These are phyloP conservation scores for Podotricha telesiphe DNA, from an alignment of 2,888 invertebrate genomes.

Conservation along the genomic window DNA sequence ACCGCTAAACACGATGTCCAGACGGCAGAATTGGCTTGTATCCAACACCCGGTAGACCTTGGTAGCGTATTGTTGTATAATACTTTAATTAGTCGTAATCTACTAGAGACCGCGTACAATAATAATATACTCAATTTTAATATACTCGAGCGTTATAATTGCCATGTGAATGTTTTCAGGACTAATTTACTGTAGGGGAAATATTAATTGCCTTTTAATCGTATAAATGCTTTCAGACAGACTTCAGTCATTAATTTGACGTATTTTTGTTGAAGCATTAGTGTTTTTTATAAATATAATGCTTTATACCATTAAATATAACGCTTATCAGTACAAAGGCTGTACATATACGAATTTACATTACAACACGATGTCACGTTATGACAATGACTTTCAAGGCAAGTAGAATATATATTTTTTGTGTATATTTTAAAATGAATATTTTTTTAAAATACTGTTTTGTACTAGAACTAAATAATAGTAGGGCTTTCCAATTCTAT, in stretches of 20 bases:
- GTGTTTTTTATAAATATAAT: background rate
- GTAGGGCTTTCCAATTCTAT: background rate
- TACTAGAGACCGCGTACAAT: conserved; percentile 43
- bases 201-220: conserved; percentile 21
- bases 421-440: background rate
- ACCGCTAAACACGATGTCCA: conserved; percentile 60
- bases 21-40: conserved; percentile 59
- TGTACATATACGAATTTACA: background rate
- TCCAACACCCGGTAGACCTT: conserved; percentile 67
- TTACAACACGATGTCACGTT: conserved; percentile 16
- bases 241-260: background rate
- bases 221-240: conserved; percentile 1
- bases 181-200: conserved; percentile 12
- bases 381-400: conserved; percentile 5
- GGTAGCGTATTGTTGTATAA: conserved; percentile 54
- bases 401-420: background rate
- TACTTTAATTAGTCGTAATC: conserved; percentile 49
- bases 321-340: background rate
- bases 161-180: conserved; percentile 34
- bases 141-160: conserved; percentile 28
- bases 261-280: background rate
- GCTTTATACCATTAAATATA: background rate
- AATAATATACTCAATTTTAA: conserved; percentile 37
- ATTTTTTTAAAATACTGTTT: background rate
- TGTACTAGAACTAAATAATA: background rate